Evolutionary conservation across 2,113 vertebrate species (phyloP).

Genomic region (Alosa alosa): DNA sequence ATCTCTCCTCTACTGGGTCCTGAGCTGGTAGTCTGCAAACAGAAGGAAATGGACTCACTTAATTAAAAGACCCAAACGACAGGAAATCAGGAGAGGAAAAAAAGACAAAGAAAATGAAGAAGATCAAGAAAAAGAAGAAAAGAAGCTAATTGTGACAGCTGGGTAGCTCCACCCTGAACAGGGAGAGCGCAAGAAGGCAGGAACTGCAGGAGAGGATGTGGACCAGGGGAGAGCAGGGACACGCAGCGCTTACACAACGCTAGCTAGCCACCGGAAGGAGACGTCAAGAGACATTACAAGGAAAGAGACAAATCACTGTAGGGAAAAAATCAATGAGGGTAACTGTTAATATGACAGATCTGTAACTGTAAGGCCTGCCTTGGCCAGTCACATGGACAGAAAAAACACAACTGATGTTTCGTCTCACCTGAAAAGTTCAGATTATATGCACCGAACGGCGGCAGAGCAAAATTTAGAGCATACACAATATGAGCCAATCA

Average conservation of each 20-base stretch:
- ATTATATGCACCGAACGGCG: no score
- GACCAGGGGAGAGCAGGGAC: not conserved
- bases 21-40: constrained; percentile 77
- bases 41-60: constrained; percentile 61
- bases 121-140: constrained; percentile 47
- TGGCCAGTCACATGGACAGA: no score
- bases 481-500: no score
- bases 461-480: no score
- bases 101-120: constrained; percentile 45
- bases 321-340: no score
- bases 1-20: constrained; percentile 69
- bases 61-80: constrained; percentile 63
- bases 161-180: constrained; percentile 60
- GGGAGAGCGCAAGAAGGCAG: constrained; percentile 30
- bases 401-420: no score
- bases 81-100: constrained; percentile 52
- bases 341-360: no score
- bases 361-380: no score
- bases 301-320: no score
- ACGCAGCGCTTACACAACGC: not conserved
- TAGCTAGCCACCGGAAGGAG: not conserved
- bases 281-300: no score
- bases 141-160: constrained; percentile 56
- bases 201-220: not conserved
- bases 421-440: no score